Percentiles rank a stretch among this genome's conserved stretches.
Evolutionary conservation across 2,113 vertebrate species (phyloP).

Genomic region (Neolamprologus ventralis): DNA sequence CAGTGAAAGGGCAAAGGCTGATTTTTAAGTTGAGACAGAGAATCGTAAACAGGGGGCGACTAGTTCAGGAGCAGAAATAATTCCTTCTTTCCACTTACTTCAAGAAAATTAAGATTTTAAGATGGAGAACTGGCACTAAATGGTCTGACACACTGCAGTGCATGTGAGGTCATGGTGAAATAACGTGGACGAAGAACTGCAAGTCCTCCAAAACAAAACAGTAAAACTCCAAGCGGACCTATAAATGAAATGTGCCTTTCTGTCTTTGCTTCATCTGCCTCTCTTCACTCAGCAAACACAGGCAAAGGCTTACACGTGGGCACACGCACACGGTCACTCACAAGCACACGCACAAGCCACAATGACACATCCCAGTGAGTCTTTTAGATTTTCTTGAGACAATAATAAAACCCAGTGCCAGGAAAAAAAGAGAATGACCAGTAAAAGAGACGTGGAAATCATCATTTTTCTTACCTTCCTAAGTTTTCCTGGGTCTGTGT

Average conservation of each 20-base stretch:
- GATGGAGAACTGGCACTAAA: background rate
- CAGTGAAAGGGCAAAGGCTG: background rate
- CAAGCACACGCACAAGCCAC: constrained; percentile 14
- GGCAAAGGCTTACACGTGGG: background rate
- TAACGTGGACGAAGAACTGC: background rate
- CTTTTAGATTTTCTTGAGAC: constrained; percentile 42
- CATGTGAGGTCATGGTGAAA: constrained; percentile 44
- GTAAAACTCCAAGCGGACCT: constrained; percentile 35
- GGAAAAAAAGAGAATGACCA: constrained; percentile 27
- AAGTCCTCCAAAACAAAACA: constrained; percentile 55
- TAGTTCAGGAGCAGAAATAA: background rate
- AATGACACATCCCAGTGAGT: constrained; percentile 38
- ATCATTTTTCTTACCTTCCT: background rate
- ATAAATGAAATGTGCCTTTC: constrained; percentile 38
- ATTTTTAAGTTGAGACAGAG: background rate
- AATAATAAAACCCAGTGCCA: constrained; percentile 39
- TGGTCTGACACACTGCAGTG: background rate
- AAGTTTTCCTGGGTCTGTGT: background rate
- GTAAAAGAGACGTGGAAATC: constrained; percentile 2
- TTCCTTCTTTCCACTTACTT: background rate
- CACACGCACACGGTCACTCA: background rate
- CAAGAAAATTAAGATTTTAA: background rate
- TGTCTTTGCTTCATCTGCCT: constrained; percentile 22
- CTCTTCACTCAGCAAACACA: constrained; percentile 7
- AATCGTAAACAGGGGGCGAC: background rate